phyloP scores from a whole-genome alignment of 2,113 vertebrate species.

The Uria aalge region DNA sequence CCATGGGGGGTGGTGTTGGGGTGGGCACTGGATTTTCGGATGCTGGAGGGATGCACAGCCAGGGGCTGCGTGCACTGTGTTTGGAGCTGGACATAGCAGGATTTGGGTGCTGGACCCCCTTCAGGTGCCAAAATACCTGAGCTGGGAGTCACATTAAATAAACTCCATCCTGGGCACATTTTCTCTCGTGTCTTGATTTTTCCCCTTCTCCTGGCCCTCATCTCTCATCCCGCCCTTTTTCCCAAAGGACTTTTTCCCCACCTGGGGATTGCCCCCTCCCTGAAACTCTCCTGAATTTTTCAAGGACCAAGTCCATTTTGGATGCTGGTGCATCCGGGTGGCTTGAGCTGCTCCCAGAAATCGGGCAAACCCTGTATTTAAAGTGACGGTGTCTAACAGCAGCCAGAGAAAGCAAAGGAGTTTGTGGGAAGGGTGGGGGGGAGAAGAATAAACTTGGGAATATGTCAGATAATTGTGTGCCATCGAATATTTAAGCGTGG shows the following conservation, averaged over 20 bases:
- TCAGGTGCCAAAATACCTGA: not conserved
- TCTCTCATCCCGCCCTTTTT: not conserved
- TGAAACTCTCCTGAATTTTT: not conserved
- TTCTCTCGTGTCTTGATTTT: not conserved
- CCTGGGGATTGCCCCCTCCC: not conserved
- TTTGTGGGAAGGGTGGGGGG: not conserved
- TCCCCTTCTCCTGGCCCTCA: not conserved
- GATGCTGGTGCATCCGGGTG: not conserved
- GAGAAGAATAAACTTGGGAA: not conserved
- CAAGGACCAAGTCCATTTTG: not conserved
- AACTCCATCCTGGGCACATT: not conserved
- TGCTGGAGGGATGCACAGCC: accelerated
- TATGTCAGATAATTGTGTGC: not conserved
- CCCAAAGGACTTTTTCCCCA: not conserved
- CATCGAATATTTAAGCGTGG: not conserved
- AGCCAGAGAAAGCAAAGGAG: not conserved
- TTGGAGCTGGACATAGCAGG: not conserved
- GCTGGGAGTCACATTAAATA: not conserved
- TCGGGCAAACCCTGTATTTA: not conserved
- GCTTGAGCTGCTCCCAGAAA: not conserved
- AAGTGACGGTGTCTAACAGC: not conserved
- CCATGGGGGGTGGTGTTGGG: accelerated
- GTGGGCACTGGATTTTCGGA: not conserved
- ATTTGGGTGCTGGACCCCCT: not conserved
- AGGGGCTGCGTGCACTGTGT: not conserved